Percentiles rank a stretch among this genome's conserved stretches.
Evolutionary conservation across 2,113 vertebrate genomes (phyloP).

Genomic region (Phylloscopus trochiloides): DNA sequence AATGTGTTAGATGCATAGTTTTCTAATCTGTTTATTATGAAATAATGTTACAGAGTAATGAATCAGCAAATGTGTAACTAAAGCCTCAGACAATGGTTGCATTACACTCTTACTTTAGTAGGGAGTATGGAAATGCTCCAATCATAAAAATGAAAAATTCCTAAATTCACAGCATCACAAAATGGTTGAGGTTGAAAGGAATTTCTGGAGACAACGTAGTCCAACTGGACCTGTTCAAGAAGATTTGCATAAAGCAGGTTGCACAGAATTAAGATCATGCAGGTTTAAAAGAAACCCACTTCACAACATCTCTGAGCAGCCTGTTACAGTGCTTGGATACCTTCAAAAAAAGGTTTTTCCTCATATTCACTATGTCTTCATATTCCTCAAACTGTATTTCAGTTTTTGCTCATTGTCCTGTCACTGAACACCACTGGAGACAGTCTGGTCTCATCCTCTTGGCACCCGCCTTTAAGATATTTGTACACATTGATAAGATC

Average conservation of each 20-base stretch:
- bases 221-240: background rate
- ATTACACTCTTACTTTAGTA: background rate
- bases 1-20: background rate
- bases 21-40: background rate
- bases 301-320: background rate
- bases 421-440: background rate
- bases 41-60: background rate
- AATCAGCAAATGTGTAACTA: background rate
- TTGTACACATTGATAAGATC: background rate
- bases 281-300: background rate
- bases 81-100: background rate
- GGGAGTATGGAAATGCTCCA: background rate
- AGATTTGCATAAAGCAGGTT: background rate
- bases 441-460: background rate
- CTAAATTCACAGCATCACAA: background rate
- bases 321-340: background rate
- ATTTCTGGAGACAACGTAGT: background rate
- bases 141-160: background rate
- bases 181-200: background rate
- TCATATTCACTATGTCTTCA: background rate
- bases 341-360: background rate
- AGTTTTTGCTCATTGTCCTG: background rate
- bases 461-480: background rate
- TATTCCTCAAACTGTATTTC: background rate
- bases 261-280: background rate